Percentiles rank a stretch among this genome's conserved stretches.
phyloP scores from a whole-genome alignment of 2,888 invertebrate genomes.

The Brachyptera risi region DNA sequence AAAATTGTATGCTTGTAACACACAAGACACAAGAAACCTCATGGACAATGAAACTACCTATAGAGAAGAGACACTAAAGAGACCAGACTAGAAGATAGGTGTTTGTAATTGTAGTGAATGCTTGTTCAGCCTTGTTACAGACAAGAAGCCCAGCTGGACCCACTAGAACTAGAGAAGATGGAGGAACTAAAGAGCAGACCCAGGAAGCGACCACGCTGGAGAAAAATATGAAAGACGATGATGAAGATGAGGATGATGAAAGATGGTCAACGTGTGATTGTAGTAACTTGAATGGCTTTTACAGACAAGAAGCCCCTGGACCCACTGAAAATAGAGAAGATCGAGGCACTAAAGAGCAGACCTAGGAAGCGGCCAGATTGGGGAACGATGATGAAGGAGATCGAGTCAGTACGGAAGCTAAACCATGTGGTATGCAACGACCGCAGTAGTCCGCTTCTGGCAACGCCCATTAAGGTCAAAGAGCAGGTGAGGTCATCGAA shows the following conservation, averaged over 20 bases:
- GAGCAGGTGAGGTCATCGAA: constrained; percentile 53
- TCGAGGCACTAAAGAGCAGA: constrained; percentile 69
- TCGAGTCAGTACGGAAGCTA: constrained; percentile 74
- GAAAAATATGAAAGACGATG: constrained; percentile 87
- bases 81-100: too few relatives aligned
- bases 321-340: constrained; percentile 57
- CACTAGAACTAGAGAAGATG: too few relatives aligned
- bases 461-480: constrained; percentile 41
- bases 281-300: too few relatives aligned
- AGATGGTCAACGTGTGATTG: too few relatives aligned
- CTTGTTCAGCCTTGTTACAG: too few relatives aligned
- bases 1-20: too few relatives aligned
- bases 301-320: constrained; percentile 47
- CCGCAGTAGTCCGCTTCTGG: constrained; percentile 56
- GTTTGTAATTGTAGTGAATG: too few relatives aligned
- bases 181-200: constrained; percentile 72
- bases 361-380: constrained; percentile 82
- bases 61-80: too few relatives aligned
- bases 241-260: constrained; percentile 72
- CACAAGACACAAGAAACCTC: too few relatives aligned
- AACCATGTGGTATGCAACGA: constrained; percentile 84
- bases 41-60: too few relatives aligned
- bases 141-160: too few relatives aligned
- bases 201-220: constrained; percentile 82
- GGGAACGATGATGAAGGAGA: constrained; percentile 87